These are phyloP conservation scores for Ellobius talpinus DNA, from an alignment of 2,113 vertebrate genomes.

Conservation along the genomic window DNA sequence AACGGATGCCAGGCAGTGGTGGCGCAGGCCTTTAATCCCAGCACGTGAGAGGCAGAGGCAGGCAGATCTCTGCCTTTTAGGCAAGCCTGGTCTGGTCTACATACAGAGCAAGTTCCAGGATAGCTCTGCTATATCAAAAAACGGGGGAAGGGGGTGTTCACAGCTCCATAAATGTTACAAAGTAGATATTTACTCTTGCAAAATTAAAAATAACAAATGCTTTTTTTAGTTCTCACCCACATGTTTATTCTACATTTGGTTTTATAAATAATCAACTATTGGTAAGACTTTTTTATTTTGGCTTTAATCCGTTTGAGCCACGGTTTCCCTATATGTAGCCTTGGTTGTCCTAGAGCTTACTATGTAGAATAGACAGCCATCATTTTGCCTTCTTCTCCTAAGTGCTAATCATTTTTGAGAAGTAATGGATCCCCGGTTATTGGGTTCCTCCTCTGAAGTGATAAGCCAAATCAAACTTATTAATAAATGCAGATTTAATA, in stretches of 20 bases:
- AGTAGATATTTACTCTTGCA: not conserved
- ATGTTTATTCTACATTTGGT: not conserved
- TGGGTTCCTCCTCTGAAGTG: too few relatives aligned
- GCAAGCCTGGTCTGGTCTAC: not conserved
- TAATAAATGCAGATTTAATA: too few relatives aligned
- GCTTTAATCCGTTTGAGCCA: not conserved
- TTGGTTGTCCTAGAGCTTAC: not conserved
- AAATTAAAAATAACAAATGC: not conserved
- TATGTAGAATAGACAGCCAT: not conserved
- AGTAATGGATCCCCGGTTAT: too few relatives aligned
- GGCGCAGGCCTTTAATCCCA: not conserved
- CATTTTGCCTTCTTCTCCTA: not conserved
- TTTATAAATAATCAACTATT: constrained; percentile 24
- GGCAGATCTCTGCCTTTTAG: not conserved
- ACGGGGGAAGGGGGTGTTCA: not conserved
- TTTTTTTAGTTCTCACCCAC: not conserved
- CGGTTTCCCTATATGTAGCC: not conserved
- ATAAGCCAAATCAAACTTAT: too few relatives aligned
- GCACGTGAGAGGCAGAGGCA: not conserved
- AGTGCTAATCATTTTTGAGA: not conserved
- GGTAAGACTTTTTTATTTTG: not conserved
- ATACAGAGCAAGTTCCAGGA: not conserved
- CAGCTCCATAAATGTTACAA: not conserved
- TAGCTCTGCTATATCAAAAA: not conserved
- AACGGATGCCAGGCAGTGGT: not conserved